Evolutionary conservation across 2,888 invertebrate species (phyloP), one percentile per base, ranked within the genome.

Genomic region (Melanchra persicariae): DNA sequence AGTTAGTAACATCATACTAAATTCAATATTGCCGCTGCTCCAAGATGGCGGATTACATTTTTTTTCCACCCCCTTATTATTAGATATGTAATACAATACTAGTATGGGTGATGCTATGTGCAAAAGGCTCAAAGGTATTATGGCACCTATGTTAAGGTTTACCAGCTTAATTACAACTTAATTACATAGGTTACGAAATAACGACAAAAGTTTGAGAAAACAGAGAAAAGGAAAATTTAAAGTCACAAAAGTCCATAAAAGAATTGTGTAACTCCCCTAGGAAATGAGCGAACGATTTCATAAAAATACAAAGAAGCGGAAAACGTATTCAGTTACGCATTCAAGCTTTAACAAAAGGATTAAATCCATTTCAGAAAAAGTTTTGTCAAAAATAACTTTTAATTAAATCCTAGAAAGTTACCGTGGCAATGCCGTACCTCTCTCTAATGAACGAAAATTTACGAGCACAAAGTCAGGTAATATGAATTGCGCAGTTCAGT

Each of bases 371-470:
- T n/a, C n/a, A 63, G 24, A 58, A 70, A 74, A 68, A 81, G 30
- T 65, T 69, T 55, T 45, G 26, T 19, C 17, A 52, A 64, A 72
- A 68, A 62, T 47, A 52, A 65, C 52, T 76, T 70, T 82, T 82
- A 84, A 83, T 83, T 77, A 84, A 82, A 71, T 37, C 52, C 24
- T 5, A 70, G 34, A 55, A 51, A 59, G 60, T 82, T 64, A 34
- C 37, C 45, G 22, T 55, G 24, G 67, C 55, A 45, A 24, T 55
- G n/a, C 17, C 59, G 63, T 61, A 45, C 51, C 63, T 51, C 60
- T 62, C 71, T 70, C 71, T 84, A 84, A 82, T 77, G 70, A 83
- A 82, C 74, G 82, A 73, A 82, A 77, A 77, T 84, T 75, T 74
- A 74, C 83, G 72, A 63, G 57, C 69, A 45, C 62, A 75, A 74